Conservation (phyloP, 2,888 invertebrate species). For the Chalcis sispes region DNA sequence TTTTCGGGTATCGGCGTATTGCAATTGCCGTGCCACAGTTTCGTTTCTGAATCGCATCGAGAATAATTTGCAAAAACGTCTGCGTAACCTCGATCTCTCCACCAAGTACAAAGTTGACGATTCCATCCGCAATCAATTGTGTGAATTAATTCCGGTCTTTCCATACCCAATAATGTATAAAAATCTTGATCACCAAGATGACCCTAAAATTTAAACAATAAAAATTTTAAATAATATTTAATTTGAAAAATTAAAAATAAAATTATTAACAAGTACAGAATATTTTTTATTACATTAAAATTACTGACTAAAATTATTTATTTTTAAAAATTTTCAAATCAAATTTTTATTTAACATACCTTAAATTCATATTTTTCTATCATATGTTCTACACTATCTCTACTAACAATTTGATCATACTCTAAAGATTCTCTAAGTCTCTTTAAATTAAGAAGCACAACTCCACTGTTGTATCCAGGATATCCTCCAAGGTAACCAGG, state of each 20-base stretch:
- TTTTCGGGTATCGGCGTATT: conserved; percentile 81
- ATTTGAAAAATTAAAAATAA: background rate
- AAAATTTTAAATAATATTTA: background rate
- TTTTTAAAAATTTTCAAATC: background rate
- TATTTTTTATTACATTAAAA: too few species aligned
- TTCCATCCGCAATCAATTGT: conserved; percentile 88
- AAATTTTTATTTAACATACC: conserved; percentile 64
- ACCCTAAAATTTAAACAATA: conserved; percentile 75
- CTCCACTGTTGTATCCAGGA: conserved; percentile 90
- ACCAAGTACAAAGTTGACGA: conserved; percentile 89
- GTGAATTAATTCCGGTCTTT: conserved; percentile 84
- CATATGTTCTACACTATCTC: conserved; percentile 78
- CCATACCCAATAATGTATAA: conserved; percentile 83
- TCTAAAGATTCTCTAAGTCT: conserved; percentile 81
- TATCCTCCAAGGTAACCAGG: conserved; percentile 78
- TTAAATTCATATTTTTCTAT: conserved; percentile 81
- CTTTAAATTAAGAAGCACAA: conserved; percentile 84
- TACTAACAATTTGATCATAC: conserved; percentile 79
- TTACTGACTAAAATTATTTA: conserved; percentile 1
- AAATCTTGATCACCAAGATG: conserved; percentile 91
- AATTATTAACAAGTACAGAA: too few species aligned
- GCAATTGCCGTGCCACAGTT: conserved; percentile 87
- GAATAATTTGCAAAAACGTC: conserved; percentile 85
- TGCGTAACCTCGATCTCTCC: conserved; percentile 85
- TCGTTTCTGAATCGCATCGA: conserved; percentile 81